phyloP scores from a whole-genome alignment of 53 echinoderm and acorn worm species.

The Stichopus horrens region DNA sequence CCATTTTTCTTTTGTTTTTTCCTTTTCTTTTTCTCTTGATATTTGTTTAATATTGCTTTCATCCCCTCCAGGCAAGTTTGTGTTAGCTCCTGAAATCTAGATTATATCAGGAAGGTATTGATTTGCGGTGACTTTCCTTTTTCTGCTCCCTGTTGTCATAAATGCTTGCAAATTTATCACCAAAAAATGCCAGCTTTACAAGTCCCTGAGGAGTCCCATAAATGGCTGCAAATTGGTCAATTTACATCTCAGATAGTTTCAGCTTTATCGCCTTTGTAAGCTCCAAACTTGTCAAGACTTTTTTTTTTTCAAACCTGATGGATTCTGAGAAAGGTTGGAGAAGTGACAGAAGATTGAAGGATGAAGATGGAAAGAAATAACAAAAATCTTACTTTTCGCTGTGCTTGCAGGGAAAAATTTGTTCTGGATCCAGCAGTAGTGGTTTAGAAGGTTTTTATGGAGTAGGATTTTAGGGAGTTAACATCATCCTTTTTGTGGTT shows the following conservation, averaged over 20 bases:
- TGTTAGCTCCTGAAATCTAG: conserved; percentile 1
- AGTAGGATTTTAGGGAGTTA: too few relatives aligned
- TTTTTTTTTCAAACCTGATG: background rate
- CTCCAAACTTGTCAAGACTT: background rate
- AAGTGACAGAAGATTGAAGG: conserved; percentile 1
- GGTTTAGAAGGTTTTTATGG: too few relatives aligned
- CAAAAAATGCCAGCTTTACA: background rate
- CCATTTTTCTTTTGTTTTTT: background rate
- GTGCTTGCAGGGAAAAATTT: too few relatives aligned
- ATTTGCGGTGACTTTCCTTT: conserved; percentile 17
- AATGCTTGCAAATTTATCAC: background rate
- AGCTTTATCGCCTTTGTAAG: background rate
- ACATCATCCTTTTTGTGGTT: background rate
- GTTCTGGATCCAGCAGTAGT: too few relatives aligned
- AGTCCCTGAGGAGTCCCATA: background rate
- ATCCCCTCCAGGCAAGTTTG: background rate
- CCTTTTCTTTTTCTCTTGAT: background rate
- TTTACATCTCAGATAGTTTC: background rate
- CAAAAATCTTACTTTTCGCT: too few relatives aligned
- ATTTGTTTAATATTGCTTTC: conserved; percentile 14
- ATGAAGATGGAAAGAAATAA: background rate
- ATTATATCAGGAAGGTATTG: background rate
- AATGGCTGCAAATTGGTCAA: background rate
- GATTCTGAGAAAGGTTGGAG: background rate
- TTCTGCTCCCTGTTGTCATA: background rate